phyloP scores from a whole-genome alignment of 2,113 vertebrate species.

The Antennarius striatus region DNA sequence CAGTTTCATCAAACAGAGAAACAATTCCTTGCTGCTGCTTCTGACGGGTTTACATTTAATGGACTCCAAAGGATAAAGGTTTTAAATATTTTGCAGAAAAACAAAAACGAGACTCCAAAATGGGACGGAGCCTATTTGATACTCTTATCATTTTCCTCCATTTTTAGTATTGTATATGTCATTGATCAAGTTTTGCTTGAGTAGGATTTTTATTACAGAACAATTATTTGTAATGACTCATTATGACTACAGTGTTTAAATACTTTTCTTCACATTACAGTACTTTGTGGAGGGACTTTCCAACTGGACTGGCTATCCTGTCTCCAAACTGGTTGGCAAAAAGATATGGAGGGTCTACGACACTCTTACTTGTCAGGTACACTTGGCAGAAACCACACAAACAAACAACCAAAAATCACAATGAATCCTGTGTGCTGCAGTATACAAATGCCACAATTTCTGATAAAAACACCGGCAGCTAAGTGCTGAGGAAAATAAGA shows the following conservation, averaged over 20 bases:
- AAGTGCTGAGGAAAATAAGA: constrained; percentile 7
- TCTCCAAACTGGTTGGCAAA: constrained; percentile 53
- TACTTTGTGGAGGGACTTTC: constrained; percentile 65
- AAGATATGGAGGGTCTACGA: constrained; percentile 72
- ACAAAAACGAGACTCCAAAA: too few relatives aligned
- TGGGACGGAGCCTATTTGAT: too few relatives aligned
- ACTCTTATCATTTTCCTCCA: not conserved
- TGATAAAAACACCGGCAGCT: constrained; percentile 17
- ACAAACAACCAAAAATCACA: too few relatives aligned
- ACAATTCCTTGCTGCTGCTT: not conserved
- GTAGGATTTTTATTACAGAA: too few relatives aligned
- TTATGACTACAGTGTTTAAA: not conserved
- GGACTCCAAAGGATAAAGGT: not conserved
- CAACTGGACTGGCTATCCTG: constrained; percentile 70
- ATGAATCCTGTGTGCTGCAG: not conserved
- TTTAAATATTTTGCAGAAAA: not conserved
- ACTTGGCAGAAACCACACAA: too few relatives aligned
- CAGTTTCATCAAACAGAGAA: too few relatives aligned
- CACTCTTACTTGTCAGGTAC: constrained; percentile 74
- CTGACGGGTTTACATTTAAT: not conserved
- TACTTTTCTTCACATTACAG: constrained; percentile 36
- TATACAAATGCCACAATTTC: not conserved
- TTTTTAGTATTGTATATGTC: too few relatives aligned
- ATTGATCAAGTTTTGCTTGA: too few relatives aligned
- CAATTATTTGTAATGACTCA: not conserved